Conservation (phyloP, 2,113 vertebrate genomes). For the Cynopterus brachyotis region DNA sequence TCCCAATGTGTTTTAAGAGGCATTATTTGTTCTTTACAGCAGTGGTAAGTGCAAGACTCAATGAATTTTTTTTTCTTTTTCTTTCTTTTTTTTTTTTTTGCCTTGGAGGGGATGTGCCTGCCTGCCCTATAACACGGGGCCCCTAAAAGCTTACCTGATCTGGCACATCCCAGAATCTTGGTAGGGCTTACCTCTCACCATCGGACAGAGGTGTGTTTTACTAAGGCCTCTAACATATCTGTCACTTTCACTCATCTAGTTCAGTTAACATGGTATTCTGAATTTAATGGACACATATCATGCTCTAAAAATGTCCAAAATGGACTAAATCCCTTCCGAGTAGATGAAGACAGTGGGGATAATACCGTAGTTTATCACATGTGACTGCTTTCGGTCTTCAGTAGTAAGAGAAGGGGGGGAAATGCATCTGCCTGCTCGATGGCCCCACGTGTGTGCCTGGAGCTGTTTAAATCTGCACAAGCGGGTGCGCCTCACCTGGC, state of each 20-base stretch:
- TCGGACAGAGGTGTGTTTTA: background rate
- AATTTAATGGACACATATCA: background rate
- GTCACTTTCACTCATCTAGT: background rate
- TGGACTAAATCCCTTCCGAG: background rate
- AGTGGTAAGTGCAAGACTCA: too few species aligned
- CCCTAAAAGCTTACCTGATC: background rate
- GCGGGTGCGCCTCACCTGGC: too few species aligned
- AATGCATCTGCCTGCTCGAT: background rate
- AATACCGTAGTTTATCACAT: background rate
- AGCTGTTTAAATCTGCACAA: background rate
- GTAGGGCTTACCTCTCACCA: background rate
- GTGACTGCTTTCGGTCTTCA: background rate
- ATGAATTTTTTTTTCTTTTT: too few species aligned
- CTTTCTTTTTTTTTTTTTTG: too few species aligned
- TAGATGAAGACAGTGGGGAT: background rate
- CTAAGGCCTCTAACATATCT: background rate
- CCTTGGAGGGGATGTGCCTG: background rate
- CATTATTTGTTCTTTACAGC: too few species aligned
- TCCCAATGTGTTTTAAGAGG: too few species aligned
- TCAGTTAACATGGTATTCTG: background rate
- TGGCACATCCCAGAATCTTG: background rate
- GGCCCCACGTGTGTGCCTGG: too few species aligned
- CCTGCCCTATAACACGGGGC: background rate
- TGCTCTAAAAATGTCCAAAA: background rate
- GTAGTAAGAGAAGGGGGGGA: background rate